phyloP scores from a whole-genome alignment of 2,797 vertebrate genomes.

The Mormyrus proboscirostris region DNA sequence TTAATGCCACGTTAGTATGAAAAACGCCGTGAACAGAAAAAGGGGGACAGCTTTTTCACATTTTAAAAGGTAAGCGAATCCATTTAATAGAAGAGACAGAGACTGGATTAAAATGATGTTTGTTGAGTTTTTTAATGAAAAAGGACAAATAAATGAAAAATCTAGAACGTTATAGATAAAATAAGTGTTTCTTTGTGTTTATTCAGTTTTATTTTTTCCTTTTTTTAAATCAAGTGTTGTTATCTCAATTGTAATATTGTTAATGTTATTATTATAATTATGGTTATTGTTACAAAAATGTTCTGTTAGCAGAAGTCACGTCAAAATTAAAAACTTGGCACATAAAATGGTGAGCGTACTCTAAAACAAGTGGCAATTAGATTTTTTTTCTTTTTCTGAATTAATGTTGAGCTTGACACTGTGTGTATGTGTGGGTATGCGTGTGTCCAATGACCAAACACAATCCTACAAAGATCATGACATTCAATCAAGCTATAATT shows the following conservation, averaged over 20 bases:
- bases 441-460: slow-evolving; percentile 34
- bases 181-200: slow-evolving; percentile 69
- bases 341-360: slow-evolving; percentile 59
- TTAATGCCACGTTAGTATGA: slow-evolving; percentile 57
- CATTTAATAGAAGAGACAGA: slow-evolving; percentile 40
- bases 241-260: slow-evolving; percentile 78
- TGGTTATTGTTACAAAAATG: slow-evolving; percentile 70
- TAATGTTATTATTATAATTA: slow-evolving; percentile 72
- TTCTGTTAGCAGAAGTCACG: slow-evolving; percentile 74
- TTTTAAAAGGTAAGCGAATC: slow-evolving; percentile 61
- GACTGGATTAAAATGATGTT: slow-evolving; percentile 36
- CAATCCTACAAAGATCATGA: slow-evolving; percentile 47
- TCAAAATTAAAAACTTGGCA: slow-evolving; percentile 65
- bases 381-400: slow-evolving; percentile 32
- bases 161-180: slow-evolving; percentile 65
- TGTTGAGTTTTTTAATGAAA: slow-evolving; percentile 48
- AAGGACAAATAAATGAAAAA: slow-evolving; percentile 63
- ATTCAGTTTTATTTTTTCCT: slow-evolving; percentile 58
- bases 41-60: slow-evolving; percentile 45
- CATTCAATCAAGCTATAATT: slow-evolving; percentile 46
- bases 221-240: slow-evolving; percentile 56
- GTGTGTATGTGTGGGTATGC: slow-evolving; percentile 11
- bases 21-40: slow-evolving; percentile 46
- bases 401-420: slow-evolving; percentile 26
- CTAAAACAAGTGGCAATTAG: slow-evolving; percentile 47